Base-by-base conservation (phyloP, 1,140 invertebrate genomes). In the Mycetomoellerius zeteki region DNA sequence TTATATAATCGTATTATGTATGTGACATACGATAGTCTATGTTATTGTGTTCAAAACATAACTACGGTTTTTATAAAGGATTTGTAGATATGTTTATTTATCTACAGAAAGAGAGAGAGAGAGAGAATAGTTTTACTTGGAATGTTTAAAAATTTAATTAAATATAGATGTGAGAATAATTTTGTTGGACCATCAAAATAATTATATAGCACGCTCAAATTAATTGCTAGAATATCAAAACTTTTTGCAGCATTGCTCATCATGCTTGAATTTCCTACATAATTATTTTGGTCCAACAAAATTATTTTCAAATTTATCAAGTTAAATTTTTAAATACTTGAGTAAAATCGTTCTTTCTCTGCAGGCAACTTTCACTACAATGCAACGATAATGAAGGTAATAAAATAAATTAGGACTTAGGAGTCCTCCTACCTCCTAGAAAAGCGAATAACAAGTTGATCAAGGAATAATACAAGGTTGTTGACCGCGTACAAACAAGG, bases 401-500 rank as follows among this genome's bases (percentile, higher is more conserved):
- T 73, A 16, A 33, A 8, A 37, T 19, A 56, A 81, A 71, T 81
- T 7, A 33, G 33, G 27, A 47, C 64, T 24, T 30, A 21, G 24
- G 27, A 43, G 19, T 37, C 5, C n/a, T 5, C n/a, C 21, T 24
- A 43, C 10, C 21, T 27, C 14, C 4, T 24, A n/a, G 21, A 58
- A 43, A 27, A 60, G 52, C n/a, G 37, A 84, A 27, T 73, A 82
- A 60, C 69, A 73, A 73, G 80, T 84, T 84, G 71, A 84, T 84
- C 69, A 84, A 50, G 37, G 37, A 60, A 73, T 58, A 73, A 75
- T 75, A 33, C 80, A 47, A 73, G 80, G 7, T n/a, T 84, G 69
- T 86, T 77, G 88, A 54, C 76, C 88, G 60, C 54, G 82, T 60
- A 82, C 75, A 88, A 86, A 90, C 88, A 60, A 89, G 84, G 77